Conservation (phyloP, 1,140 invertebrate genomes). For the Chironomus tepperi region DNA sequence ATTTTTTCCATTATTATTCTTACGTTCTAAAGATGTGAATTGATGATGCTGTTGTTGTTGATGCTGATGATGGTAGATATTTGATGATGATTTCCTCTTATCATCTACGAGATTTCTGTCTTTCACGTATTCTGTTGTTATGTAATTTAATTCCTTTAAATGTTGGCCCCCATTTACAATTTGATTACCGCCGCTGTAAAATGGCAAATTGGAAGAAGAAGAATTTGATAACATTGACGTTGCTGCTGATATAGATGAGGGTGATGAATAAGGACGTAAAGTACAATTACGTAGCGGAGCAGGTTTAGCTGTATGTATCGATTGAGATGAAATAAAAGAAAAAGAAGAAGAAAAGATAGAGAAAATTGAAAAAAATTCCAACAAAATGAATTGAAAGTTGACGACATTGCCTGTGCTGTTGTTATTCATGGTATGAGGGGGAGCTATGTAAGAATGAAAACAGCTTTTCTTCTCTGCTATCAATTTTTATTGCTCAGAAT, state of each 20-base stretch:
- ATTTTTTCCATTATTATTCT: background rate
- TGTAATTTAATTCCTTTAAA: conserved; percentile 35
- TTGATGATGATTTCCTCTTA: background rate
- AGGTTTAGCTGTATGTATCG: conserved; percentile 54
- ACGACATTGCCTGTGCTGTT: no score
- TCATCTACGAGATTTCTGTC: conserved; percentile 23
- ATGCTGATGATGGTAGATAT: conserved; percentile 21
- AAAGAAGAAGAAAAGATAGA: no score
- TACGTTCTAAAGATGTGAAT: conserved; percentile 8
- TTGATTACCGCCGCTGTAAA: conserved; percentile 2
- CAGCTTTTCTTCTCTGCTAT: no score
- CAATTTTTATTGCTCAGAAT: no score
- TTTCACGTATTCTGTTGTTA: conserved; percentile 41
- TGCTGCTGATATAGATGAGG: conserved; percentile 38
- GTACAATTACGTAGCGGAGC: conserved; percentile 76
- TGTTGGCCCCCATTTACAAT: conserved; percentile 23
- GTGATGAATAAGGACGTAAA: conserved; percentile 45
- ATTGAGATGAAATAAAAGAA: conserved; percentile 26
- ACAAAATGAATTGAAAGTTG: no score
- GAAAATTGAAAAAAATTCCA: background rate
- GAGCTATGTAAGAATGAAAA: no score
- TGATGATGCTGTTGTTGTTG: conserved; percentile 27
- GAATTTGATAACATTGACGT: background rate
- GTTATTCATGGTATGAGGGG: no score
- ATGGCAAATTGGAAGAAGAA: conserved; percentile 36